Percentiles rank a stretch among this genome's conserved stretches.
Evolutionary conservation across 2,797 vertebrate species (phyloP).

Genomic region (Esox lucius): DNA sequence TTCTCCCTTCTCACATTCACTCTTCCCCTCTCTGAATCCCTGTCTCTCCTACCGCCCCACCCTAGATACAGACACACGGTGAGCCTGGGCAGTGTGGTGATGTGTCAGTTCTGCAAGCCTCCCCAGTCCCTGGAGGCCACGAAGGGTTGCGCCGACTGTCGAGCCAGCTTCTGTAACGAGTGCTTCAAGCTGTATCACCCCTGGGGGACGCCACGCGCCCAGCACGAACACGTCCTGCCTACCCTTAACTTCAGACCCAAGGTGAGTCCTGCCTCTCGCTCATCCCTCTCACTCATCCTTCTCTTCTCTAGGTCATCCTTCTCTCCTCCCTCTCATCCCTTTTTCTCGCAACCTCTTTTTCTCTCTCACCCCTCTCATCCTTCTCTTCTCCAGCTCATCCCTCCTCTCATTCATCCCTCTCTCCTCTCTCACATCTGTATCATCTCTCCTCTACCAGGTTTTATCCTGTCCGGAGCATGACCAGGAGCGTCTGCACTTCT

Average conservation of each 20-base stretch:
- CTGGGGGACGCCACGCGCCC: slow-evolving; percentile 94
- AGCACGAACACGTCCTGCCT: slow-evolving; percentile 92
- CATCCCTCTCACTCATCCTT: not conserved
- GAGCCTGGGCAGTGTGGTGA: slow-evolving; percentile 86
- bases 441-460: slow-evolving; percentile 70
- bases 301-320: not conserved
- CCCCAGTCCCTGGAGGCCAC: slow-evolving; percentile 89
- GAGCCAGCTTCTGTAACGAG: slow-evolving; percentile 93
- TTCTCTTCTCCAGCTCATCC: not conserved
- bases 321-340: not conserved
- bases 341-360: not conserved
- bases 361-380: not conserved
- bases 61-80: slow-evolving; percentile 87
- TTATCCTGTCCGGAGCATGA: slow-evolving; percentile 92
- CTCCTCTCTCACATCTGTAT: not conserved
- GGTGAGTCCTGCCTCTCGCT: slow-evolving; percentile 61
- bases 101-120: slow-evolving; percentile 95
- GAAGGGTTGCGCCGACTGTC: slow-evolving; percentile 94
- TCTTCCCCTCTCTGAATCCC: not conserved
- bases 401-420: not conserved
- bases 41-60: not conserved
- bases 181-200: slow-evolving; percentile 98
- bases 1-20: too few relatives aligned
- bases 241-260: slow-evolving; percentile 95
- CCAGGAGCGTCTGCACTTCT: slow-evolving; percentile 92